These are phyloP conservation scores for Nephrotoma guestfalica DNA, from an alignment of 2,888 invertebrate species.

Conservation along the genomic window DNA sequence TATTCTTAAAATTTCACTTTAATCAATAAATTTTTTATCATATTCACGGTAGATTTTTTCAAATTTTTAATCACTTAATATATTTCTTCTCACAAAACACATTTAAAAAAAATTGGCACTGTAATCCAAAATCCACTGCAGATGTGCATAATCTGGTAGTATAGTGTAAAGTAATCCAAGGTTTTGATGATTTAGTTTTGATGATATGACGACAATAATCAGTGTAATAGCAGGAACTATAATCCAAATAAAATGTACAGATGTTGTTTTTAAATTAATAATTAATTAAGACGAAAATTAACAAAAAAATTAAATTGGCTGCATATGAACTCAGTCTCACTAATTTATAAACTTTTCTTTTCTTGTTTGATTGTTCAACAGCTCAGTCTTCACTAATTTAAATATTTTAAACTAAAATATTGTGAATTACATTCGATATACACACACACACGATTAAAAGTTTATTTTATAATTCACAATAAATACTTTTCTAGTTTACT, in stretches of 20 bases:
- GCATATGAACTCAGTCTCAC: slow-evolving; percentile 13
- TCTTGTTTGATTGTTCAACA: slow-evolving; percentile 8
- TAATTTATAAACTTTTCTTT: background rate
- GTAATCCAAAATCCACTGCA: slow-evolving; percentile 6
- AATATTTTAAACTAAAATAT: background rate
- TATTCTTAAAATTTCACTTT: background rate
- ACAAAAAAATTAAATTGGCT: slow-evolving; percentile 9
- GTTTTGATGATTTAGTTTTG: background rate
- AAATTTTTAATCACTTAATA: background rate
- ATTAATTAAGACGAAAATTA: slow-evolving; percentile 3
- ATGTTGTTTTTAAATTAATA: background rate
- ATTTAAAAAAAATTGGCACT: slow-evolving; percentile 5
- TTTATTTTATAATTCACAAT: background rate
- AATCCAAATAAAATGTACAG: slow-evolving; percentile 7
- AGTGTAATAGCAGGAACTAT: slow-evolving; percentile 9
- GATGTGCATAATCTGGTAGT: background rate
- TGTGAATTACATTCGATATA: background rate
- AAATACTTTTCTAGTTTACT: background rate
- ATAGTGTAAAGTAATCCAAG: slow-evolving; percentile 4
- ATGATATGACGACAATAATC: background rate
- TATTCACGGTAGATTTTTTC: background rate
- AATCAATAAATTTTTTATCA: background rate
- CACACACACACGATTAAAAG: background rate
- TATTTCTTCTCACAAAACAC: background rate
- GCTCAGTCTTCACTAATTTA: slow-evolving; percentile 9